Evolutionary conservation across 2,888 invertebrate species (phyloP), one percentile per base, ranked within the genome.

Genomic region (Drepana falcataria): DNA sequence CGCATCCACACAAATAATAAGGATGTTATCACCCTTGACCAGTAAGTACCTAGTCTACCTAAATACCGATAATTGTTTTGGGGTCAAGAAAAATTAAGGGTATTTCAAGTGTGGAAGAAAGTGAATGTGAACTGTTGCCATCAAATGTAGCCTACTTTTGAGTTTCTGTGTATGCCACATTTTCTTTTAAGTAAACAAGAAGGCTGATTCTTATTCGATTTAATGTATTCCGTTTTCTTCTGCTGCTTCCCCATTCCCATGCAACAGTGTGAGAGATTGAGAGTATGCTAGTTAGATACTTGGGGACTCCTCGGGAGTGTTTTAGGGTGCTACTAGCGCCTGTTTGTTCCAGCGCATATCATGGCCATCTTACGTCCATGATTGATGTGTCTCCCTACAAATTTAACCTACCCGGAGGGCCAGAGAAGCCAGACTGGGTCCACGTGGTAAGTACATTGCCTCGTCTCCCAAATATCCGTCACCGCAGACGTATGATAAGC

Each of bases 381-480:
- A 98, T 99, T 92, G 97, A 98, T 91, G 96, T 99, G 79, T 99
- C 99, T 66, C 99, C 99, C 55, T 99, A 99, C 94, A 99, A 99
- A 92, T 97, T 98, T 90, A 96, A 97, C 86, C 94, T 95, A 73
- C 95, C 96, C 56, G 96, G 96, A 71, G 95, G 95, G 64, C 94
- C 95, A 62, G 94, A 94, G 60, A 95, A 96, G 83, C 95, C 95
- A 71, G 95, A 96, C 56, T 95, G 96, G 92, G 96, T 97, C 65
- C 97, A 97, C 79, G 95, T 98, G 92, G 96, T 96, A 91, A 94
- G 95, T 93, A 72, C 71, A 68, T 62, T 68, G 60, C 61, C 56
- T 61, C 59, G 55, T 54, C 56, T 57, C 57, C 51, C 47, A 52
- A 48, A 21, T 53, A 53, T 41, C 6, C 48, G 21, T 48, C 9